Base-by-base conservation (phyloP, 2,113 vertebrate genomes). In the Casuarius casuarius region DNA sequence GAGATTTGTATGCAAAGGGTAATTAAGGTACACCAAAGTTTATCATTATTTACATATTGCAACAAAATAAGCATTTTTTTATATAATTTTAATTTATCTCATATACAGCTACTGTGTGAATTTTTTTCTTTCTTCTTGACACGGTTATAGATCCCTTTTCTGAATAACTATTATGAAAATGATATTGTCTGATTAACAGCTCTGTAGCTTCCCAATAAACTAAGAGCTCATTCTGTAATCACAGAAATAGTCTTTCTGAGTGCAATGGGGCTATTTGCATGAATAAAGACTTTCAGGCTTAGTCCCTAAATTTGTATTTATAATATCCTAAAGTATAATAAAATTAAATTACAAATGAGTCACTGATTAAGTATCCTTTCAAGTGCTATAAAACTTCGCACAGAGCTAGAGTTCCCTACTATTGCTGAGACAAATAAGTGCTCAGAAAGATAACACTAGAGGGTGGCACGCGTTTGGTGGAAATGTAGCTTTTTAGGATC, bases 291-390 rank as follows among this genome's bases (percentile, higher is more conserved):
- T 90, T 90, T n/a, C 65, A 94, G 46, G 8, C 46, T 90, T 58
- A 78, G 92, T 93, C 90, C 72, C 83, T 92, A 96, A 93, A 96
- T 95, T 96, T 95, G 80, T 96, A 95, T 97, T 96, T 94, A 96
- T 95, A 84, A 56, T 93, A 89, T 92, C 88, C 93, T 84, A 81
- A 96, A 90, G 93, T 84, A 74, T 90, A 95, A 96, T 93, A 96
- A 96, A 96, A 94, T 89, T 94, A 95, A 90, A 95, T 94, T 95
- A 97, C 94, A 97, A 96, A 93, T 94, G 85, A 96, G 38, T 80
- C 54, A 85, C 90, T 96, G 96, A 96, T 96, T 94, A 96, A 97
- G 87, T 90, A 82, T 95, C 68, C 92, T 94, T 96, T 94, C 90
- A 96, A 95, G 90, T 89, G 68, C 61, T 84, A 67, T 93, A 94